Evolutionary conservation across 23 tunicate species (phyloP).

Genomic region (Trididemnum nubilum): DNA sequence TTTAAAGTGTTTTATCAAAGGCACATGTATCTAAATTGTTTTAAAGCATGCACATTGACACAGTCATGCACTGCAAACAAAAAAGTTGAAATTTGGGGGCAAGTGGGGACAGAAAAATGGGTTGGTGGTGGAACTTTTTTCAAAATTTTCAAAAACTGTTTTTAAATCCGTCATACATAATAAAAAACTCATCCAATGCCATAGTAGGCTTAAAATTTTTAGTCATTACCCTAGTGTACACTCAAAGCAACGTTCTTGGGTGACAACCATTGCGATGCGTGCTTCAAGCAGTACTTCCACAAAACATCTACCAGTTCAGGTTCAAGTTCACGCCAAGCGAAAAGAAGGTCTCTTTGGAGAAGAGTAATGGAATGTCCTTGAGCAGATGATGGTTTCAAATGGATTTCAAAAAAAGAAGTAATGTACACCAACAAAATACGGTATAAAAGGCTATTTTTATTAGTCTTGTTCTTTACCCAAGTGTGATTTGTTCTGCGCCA

Average conservation of each 20-base stretch:
- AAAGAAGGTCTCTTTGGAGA: neutral
- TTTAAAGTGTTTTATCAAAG: too few relatives aligned
- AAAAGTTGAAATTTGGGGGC: too few relatives aligned
- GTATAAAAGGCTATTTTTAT: neutral
- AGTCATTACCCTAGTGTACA: too few relatives aligned
- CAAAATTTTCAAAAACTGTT: too few relatives aligned
- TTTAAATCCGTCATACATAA: too few relatives aligned
- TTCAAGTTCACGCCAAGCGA: neutral
- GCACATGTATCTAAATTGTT: too few relatives aligned
- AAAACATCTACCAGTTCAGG: neutral
- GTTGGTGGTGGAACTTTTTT: too few relatives aligned
- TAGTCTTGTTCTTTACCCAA: neutral
- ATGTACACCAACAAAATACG: neutral
- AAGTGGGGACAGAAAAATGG: too few relatives aligned
- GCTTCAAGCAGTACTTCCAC: neutral
- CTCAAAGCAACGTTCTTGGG: neutral
- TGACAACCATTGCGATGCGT: neutral
- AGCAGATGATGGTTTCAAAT: neutral
- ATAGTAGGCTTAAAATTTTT: too few relatives aligned
- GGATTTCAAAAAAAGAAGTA: neutral
- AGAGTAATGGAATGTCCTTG: neutral
- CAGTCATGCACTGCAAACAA: too few relatives aligned
- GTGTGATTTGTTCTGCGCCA: neutral
- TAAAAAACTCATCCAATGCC: too few relatives aligned
- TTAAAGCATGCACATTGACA: too few relatives aligned